Percentiles rank a stretch among this genome's conserved stretches.
phyloP scores from a whole-genome alignment of 2,113 vertebrate genomes.

The Scomber japonicus region DNA sequence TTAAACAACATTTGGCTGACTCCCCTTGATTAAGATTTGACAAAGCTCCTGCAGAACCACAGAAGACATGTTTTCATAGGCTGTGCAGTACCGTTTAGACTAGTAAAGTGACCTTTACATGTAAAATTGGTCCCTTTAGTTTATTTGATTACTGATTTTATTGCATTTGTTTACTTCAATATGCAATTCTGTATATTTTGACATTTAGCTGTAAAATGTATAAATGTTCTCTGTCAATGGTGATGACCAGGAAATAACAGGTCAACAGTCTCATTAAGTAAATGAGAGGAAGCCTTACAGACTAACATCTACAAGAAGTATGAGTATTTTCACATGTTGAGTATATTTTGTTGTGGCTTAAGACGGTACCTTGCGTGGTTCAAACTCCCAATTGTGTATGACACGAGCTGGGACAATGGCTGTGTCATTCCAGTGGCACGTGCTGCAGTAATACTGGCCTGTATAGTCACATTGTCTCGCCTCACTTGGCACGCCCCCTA shows the following conservation, averaged over 20 bases:
- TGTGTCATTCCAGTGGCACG: conserved; percentile 97
- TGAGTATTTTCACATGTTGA: background rate
- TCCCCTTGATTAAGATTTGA: background rate
- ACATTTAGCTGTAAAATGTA: background rate
- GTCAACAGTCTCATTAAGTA: background rate
- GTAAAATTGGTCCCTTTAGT: background rate
- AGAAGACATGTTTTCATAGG: background rate
- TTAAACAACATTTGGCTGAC: conserved; percentile 11
- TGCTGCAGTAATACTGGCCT: conserved; percentile 96
- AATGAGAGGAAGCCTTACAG: background rate
- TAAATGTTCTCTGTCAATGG: background rate
- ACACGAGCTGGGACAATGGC: conserved; percentile 92
- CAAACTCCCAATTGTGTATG: conserved; percentile 99
- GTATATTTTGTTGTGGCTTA: background rate
- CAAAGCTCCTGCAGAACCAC: background rate
- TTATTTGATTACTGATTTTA: background rate
- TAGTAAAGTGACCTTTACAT: background rate
- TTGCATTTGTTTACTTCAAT: background rate
- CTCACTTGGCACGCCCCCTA: conserved; percentile 93
- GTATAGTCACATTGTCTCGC: conserved; percentile 98
- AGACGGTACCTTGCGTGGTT: conserved; percentile 90
- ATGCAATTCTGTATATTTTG: background rate
- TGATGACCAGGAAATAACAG: background rate
- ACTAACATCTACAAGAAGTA: background rate
- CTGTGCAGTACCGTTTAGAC: background rate